These are phyloP conservation scores for Agrochola lychnidis DNA, from an alignment of 2,888 invertebrate species.

Conservation along the genomic window DNA sequence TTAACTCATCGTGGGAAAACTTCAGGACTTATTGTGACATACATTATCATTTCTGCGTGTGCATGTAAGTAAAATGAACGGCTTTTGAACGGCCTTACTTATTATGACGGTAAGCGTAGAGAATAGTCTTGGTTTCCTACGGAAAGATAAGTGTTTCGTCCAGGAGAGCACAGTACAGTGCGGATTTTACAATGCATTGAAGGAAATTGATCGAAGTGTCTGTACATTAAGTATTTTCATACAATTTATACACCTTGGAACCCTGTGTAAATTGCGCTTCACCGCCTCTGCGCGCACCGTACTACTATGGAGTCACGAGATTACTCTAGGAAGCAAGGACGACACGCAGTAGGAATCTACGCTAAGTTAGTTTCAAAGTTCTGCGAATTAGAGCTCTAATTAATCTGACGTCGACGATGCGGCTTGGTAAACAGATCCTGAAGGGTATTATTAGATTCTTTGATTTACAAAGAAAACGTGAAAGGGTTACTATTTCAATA, in stretches of 20 bases:
- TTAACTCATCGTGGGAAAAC: slow-evolving; percentile 68
- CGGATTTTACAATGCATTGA: neutral
- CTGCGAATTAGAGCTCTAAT: neutral
- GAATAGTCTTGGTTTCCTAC: neutral
- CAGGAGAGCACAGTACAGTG: no score
- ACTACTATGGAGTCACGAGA: neutral
- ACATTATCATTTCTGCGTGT: slow-evolving; percentile 52
- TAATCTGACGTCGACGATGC: neutral
- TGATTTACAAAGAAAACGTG: neutral
- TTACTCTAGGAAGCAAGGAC: neutral
- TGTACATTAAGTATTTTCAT: neutral
- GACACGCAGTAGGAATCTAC: neutral
- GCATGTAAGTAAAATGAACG: slow-evolving; percentile 41
- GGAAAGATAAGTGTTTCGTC: neutral
- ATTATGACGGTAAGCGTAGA: slow-evolving; percentile 20
- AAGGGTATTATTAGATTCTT: neutral
- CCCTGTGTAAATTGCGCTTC: neutral
- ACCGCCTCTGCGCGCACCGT: neutral
- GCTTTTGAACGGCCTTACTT: slow-evolving; percentile 10
- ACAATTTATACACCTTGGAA: neutral
- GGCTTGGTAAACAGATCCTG: neutral
- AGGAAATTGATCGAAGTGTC: neutral
- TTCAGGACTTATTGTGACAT: slow-evolving; percentile 59
- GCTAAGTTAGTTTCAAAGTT: neutral
- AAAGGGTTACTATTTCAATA: neutral